phyloP scores from a whole-genome alignment of 2,888 invertebrate species.

The Alentia gelatinosa region DNA sequence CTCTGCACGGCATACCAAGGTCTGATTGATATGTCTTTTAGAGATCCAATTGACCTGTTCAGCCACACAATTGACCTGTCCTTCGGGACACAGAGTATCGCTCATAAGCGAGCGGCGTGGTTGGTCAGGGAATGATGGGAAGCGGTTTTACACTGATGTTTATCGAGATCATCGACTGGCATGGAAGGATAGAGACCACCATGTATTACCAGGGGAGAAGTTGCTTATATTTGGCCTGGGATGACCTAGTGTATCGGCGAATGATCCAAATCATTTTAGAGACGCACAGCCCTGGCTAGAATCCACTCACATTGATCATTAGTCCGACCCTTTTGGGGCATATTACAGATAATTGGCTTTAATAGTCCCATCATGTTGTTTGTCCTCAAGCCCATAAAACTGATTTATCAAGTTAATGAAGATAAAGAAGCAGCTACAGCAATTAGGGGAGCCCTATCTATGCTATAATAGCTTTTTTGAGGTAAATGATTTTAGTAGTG shows the following conservation, averaged over 20 bases:
- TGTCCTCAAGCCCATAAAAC: background rate
- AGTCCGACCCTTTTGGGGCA: background rate
- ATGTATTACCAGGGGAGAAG: background rate
- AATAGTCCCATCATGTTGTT: constrained; percentile 8
- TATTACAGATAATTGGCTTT: background rate
- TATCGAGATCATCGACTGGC: background rate
- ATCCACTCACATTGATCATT: background rate
- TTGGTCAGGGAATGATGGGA: background rate
- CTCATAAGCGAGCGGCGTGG: background rate
- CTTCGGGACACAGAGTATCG: background rate
- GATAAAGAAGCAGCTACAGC: background rate
- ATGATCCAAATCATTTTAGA: background rate
- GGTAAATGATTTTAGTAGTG: background rate
- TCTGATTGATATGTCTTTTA: constrained; percentile 16
- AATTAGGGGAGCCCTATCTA: background rate
- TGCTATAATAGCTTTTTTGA: background rate
- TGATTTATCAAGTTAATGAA: background rate
- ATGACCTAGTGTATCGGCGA: background rate
- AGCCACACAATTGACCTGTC: background rate
- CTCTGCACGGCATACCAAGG: background rate
- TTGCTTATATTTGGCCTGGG: background rate
- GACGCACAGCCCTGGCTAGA: background rate
- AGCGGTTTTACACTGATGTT: background rate
- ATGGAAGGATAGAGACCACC: background rate
- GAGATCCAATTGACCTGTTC: constrained; percentile 7